Conservation (phyloP, 2,113 vertebrate species). For the Garra rufa region DNA sequence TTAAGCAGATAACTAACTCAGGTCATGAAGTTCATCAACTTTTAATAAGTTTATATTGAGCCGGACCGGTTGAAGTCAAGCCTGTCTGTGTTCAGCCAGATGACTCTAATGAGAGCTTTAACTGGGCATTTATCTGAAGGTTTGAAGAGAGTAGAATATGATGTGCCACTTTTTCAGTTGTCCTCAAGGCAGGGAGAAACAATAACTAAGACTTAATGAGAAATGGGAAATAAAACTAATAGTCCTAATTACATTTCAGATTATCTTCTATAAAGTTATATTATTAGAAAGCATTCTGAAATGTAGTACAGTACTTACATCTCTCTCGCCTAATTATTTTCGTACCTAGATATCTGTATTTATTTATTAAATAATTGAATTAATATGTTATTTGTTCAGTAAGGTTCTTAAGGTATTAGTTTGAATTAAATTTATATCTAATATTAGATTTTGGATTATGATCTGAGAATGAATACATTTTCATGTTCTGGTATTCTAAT, state of each 20-base stretch:
- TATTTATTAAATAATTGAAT: background rate
- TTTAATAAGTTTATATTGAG: background rate
- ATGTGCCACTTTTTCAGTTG: background rate
- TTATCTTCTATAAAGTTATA: background rate
- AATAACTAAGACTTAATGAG: background rate
- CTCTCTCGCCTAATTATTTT: background rate
- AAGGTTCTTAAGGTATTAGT: background rate
- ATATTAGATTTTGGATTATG: background rate
- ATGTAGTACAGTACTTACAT: too few species aligned
- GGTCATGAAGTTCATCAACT: background rate
- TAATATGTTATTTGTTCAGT: background rate
- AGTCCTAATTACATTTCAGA: background rate
- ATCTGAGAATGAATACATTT: background rate
- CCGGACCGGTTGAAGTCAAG: background rate
- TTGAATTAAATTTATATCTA: background rate
- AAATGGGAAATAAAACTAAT: background rate
- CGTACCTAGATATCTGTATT: background rate
- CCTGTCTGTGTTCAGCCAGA: constrained; percentile 5
- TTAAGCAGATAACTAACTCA: background rate
- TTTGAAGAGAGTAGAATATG: background rate
- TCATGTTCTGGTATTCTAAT: too few species aligned
- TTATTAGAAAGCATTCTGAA: too few species aligned
- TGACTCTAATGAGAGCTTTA: background rate
- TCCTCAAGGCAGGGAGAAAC: background rate
- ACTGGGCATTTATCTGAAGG: background rate